Percentiles rank a stretch among this genome's conserved stretches.
These are phyloP conservation scores for Planiliza haematocheilus DNA, from an alignment of 2,113 vertebrate species.

Conservation along the genomic window DNA sequence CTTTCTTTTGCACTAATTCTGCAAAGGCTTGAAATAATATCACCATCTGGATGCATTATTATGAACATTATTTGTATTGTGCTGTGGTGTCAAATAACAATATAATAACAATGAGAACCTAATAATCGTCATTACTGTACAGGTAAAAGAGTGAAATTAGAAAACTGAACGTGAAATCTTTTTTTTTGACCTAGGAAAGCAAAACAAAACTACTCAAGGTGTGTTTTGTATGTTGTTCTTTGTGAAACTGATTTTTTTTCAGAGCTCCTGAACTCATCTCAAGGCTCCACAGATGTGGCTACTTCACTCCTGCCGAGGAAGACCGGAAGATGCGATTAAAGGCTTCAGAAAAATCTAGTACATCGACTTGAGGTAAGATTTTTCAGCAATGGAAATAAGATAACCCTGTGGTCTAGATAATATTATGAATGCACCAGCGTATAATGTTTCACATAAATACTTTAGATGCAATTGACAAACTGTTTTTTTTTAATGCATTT, in stretches of 20 bases:
- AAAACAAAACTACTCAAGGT: background rate
- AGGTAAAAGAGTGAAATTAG: too few species aligned
- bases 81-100: background rate
- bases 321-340: background rate
- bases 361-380: background rate
- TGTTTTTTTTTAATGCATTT: too few species aligned
- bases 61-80: background rate
- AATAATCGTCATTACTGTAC: background rate
- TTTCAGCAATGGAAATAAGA: background rate
- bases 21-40: background rate
- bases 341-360: background rate
- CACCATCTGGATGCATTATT: too few species aligned
- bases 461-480: background rate
- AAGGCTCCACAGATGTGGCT: background rate
- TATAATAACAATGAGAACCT: background rate
- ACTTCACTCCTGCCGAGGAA: background rate
- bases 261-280: background rate
- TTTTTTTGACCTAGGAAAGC: too few species aligned
- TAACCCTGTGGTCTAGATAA: too few species aligned
- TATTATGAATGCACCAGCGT: too few species aligned
- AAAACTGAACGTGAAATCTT: too few species aligned
- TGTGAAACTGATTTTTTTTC: background rate
- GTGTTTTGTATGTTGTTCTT: background rate
- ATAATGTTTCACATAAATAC: background rate
- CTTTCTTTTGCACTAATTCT: background rate